Base-by-base conservation (phyloP, 2,888 invertebrate genomes). In the Smittia aterrima region DNA sequence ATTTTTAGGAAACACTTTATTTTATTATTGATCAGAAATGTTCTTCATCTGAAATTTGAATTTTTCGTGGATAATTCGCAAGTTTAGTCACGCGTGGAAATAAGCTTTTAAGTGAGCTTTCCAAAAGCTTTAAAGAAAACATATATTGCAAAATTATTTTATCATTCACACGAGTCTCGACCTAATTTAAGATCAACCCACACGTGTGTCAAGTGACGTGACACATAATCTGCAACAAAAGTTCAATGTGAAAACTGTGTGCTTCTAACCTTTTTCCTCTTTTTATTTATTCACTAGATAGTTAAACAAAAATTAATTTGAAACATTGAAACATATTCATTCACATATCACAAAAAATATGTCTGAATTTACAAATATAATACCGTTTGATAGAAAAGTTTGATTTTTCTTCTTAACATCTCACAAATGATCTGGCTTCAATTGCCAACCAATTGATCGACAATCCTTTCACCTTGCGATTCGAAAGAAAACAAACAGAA, bases 301-400 rank as follows among this genome's bases (percentile, higher is more conserved):
- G 58, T 62, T 72, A 62, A 72, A 72, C 72, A 72, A 58, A 72
- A 72, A 72, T 72, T 72, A 72, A 54, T 72, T 72, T 72, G 62
- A 72, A 72, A 72, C 72, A 72, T 72, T 72, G 72, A 72, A 72
- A 72, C 72, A 72, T 72, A 62, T 72, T 62, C 72, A 72, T 72
- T 72, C 72, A 72, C 72, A 72, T 72, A 72, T 72, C 72, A 72
- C 72, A 72, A 72, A 72, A 71, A 72, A 72, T 72, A 72, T 72
- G 72, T 54, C 72, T 72, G 72, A 72, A 72, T 72, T 72, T 72
- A 72, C 72, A 72, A 72, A 32, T 70, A 70, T 54, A 32, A 62
- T 72, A n/a, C 27, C 22, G 25, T 64, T n/a, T 24, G 18, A 54
- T 72, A 72, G 62, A 72, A 72, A 72, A 62, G 38, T 72, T 72